Percentiles rank a stretch among this genome's conserved stretches.
Conservation (phyloP, 2,113 vertebrate species). For the Pantherophis guttatus region DNA sequence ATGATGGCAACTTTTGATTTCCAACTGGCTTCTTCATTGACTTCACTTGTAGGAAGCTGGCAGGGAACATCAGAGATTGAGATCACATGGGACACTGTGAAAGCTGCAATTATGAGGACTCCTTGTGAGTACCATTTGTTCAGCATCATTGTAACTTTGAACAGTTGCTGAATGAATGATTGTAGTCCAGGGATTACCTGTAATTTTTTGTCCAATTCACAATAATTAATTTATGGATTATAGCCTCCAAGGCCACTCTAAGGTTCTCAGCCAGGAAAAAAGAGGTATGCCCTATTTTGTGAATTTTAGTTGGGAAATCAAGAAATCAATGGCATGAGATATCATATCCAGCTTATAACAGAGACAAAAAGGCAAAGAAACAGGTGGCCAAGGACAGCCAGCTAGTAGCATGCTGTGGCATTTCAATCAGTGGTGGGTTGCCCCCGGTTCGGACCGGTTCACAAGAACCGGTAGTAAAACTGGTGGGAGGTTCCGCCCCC, state of each 20-base stretch:
- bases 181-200: not conserved
- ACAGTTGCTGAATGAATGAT: not conserved
- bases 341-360: constrained; percentile 5
- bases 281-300: not conserved
- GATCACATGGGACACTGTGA: not conserved
- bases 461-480: too few species aligned
- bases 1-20: not conserved
- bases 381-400: constrained; percentile 58
- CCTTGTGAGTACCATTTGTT: not conserved
- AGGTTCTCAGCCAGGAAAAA: not conserved
- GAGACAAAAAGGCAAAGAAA: constrained; percentile 50
- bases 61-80: not conserved
- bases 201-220: not conserved
- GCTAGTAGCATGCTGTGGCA: constrained; percentile 63
- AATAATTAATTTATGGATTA: not conserved
- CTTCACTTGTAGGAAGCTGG: not conserved
- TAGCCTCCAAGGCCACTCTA: not conserved
- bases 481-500: too few species aligned
- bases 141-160: not conserved
- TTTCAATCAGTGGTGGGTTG: constrained; percentile 38
- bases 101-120: not conserved
- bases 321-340: constrained; percentile 34
- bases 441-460: too few species aligned
- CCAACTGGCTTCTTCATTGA: not conserved
- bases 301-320: not conserved